These are phyloP conservation scores for Discoglossus pictus DNA, from an alignment of 2,797 vertebrate species.

Conservation along the genomic window DNA sequence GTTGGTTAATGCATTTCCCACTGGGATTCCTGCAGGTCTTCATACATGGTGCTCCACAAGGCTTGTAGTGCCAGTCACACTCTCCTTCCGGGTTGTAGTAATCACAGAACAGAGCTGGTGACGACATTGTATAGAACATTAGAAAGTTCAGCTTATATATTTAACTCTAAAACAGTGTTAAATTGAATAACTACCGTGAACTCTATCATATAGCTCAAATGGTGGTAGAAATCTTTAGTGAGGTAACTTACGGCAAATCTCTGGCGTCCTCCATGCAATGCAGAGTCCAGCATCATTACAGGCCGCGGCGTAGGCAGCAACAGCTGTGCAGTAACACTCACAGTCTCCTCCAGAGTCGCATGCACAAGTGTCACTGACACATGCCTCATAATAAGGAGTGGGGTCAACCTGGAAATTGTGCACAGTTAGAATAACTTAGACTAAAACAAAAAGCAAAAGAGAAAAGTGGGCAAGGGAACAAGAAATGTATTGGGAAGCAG, in stretches of 20 bases:
- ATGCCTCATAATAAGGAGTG: constrained; percentile 73
- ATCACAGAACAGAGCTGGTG: constrained; percentile 89
- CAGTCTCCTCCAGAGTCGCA: constrained; percentile 84
- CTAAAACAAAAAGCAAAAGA: too few species aligned
- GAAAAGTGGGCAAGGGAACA: too few species aligned
- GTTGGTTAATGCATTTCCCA: constrained; percentile 75
- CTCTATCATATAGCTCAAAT: too few species aligned
- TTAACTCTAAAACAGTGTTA: too few species aligned
- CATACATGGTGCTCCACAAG: constrained; percentile 84
- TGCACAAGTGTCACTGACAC: constrained; percentile 81
- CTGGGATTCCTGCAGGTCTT: constrained; percentile 85
- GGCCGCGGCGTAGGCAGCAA: constrained; percentile 81
- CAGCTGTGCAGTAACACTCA: constrained; percentile 83
- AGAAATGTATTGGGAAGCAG: too few species aligned
- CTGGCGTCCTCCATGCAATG: constrained; percentile 80
- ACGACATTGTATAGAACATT: too few species aligned
- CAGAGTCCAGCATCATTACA: constrained; percentile 76
- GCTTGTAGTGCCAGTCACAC: constrained; percentile 90
- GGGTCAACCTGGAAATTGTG: constrained; percentile 73
- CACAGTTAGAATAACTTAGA: too few species aligned
- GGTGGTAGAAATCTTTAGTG: too few species aligned
- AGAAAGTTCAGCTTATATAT: too few species aligned
- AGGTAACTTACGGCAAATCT: constrained; percentile 76
- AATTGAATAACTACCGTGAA: too few species aligned
- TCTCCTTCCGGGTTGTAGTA: constrained; percentile 80